A percentile compares a stretch with the other conserved stretches of the same genome.
These are phyloP conservation scores for Chalcosyrphus nemorum DNA, from an alignment of 2,888 invertebrate genomes.

Conservation along the genomic window DNA sequence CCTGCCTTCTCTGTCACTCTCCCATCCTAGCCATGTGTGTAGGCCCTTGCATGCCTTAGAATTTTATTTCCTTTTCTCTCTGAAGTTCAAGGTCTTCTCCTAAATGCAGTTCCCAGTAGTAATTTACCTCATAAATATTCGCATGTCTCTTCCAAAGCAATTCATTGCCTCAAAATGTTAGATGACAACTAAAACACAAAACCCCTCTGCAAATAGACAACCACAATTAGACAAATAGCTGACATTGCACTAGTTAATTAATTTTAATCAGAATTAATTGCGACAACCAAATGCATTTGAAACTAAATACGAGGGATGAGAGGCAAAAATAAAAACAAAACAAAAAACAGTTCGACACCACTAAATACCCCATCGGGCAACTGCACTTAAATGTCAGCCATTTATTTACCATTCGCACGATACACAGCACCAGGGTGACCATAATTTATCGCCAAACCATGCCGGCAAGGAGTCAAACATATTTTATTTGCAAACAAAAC, in stretches of 20 bases:
- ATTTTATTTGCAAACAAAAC: slow-evolving; percentile 44
- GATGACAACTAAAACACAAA: background rate
- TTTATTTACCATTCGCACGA: slow-evolving; percentile 2
- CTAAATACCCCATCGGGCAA: background rate
- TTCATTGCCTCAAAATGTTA: no score
- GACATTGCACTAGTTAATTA: slow-evolving; percentile 40
- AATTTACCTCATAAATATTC: no score
- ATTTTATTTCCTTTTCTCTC: no score
- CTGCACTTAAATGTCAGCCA: slow-evolving; percentile 43
- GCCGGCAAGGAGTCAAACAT: slow-evolving; percentile 47
- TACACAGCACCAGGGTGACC: background rate
- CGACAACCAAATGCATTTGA: slow-evolving; percentile 29
- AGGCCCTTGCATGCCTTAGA: no score
- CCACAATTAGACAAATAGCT: slow-evolving; percentile 36
- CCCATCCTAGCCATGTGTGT: no score
- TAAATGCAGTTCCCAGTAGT: no score
- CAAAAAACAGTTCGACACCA: slow-evolving; percentile 12
- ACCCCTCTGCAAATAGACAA: background rate
- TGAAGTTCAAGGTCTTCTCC: no score
- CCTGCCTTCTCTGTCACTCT: no score
- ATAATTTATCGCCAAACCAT: slow-evolving; percentile 10
- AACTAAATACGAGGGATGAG: slow-evolving; percentile 15
- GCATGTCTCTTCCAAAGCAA: no score
- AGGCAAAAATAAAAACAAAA: no score
- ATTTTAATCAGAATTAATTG: slow-evolving; percentile 53